phyloP scores from a whole-genome alignment of 2,888 invertebrate genomes.

The Maniola hyperantus region DNA sequence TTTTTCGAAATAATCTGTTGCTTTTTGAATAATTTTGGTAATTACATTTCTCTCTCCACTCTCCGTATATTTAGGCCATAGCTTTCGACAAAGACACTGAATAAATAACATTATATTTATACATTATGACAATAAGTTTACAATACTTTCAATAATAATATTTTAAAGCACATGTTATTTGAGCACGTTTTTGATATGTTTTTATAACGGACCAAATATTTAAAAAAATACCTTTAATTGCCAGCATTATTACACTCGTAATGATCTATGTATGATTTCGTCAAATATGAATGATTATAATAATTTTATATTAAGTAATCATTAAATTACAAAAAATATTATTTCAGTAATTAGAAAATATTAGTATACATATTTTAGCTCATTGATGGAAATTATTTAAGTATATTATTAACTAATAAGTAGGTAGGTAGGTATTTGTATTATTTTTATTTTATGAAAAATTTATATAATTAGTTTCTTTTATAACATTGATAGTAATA shows the following conservation, averaged over 20 bases:
- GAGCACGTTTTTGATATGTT: conserved; percentile 37
- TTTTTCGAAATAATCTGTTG: not conserved
- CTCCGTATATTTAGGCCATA: not conserved
- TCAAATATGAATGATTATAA: conserved; percentile 47
- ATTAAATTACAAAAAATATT: not conserved
- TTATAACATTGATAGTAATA: not conserved
- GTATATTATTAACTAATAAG: not conserved
- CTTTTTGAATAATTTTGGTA: not conserved
- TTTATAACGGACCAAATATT: conserved; percentile 35
- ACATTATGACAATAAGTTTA: conserved; percentile 31
- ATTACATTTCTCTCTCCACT: not conserved
- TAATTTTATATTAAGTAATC: conserved; percentile 1
- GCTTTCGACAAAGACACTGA: conserved; percentile 1
- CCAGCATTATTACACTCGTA: not conserved
- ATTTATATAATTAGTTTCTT: not conserved
- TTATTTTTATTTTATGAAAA: not conserved
- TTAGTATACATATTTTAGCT: not conserved
- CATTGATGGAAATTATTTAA: not conserved
- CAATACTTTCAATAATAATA: conserved; percentile 31
- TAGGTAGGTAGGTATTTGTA: not conserved
- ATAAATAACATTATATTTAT: conserved; percentile 17
- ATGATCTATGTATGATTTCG: conserved; percentile 13
- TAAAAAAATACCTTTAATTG: not conserved
- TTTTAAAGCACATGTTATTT: conserved; percentile 40
- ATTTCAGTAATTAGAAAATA: not conserved